Base-by-base conservation (phyloP, 2,797 vertebrate species). In the Lacerta agilis region DNA sequence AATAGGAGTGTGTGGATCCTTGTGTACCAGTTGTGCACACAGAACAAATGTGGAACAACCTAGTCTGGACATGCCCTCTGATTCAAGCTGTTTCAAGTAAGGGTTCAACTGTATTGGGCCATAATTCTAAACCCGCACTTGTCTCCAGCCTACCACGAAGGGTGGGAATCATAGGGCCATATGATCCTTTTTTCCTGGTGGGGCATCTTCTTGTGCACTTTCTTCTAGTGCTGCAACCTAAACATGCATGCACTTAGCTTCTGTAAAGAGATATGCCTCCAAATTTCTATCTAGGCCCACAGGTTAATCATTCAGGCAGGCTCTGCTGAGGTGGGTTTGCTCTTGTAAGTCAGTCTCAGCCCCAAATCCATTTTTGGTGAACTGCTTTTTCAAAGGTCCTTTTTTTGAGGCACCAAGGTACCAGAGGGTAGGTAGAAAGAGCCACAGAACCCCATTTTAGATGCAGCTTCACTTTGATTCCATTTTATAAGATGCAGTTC, bases 361-460 rank as follows among this genome's bases (percentile, higher is more conserved):
- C 36, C 66, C 79, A 79, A 2, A 61, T 83, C 81, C 9, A 61
- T 0, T 7, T 87, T 88, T 82, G 86, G 61, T 75, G 66, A 77
- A 41, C 80, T 8, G 9, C 61, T 87, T 69, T 81, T 49, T 85
- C 85, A 87, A 82, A 92, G 87, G 85, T 20, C 61, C 45, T 33
- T 84, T 84, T 84, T 82, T n/a, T n/a, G n/a, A n/a, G n/a, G n/a
- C n/a, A n/a, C n/a, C n/a, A n/a, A n/a, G n/a, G n/a, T n/a, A n/a
- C n/a, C n/a, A n/a, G n/a, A n/a, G n/a, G n/a, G n/a, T n/a, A n/a
- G n/a, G n/a, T n/a, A n/a, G n/a, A n/a, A n/a, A n/a, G n/a, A n/a
- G n/a, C n/a, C n/a, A n/a, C n/a, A n/a, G n/a, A n/a, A n/a, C n/a
- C n/a, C n/a, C n/a, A n/a, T n/a, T n/a, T n/a, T n/a, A n/a, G n/a